Base-by-base conservation (phyloP, 2,113 vertebrate genomes). In the Taurulus bubalis region DNA sequence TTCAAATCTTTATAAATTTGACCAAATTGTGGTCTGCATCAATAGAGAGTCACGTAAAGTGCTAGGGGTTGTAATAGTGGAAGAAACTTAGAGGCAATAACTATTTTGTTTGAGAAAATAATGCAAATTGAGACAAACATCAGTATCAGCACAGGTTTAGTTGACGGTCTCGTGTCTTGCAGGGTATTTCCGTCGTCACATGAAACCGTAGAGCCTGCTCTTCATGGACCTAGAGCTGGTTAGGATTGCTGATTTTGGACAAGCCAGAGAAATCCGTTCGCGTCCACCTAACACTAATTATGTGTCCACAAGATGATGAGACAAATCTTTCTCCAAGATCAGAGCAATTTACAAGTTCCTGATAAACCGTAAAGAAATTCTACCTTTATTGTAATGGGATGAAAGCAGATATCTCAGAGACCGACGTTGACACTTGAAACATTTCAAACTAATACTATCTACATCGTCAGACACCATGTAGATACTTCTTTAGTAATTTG, bases 151-250 rank as follows among this genome's bases (percentile, higher is more conserved):
- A 20, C 58, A 3, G 22, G 11, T 65, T 66, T 1, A 28, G 28
- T 38, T 65, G 12, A 59, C 30, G 16, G 3, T 1, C 36, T 68
- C 4, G 0, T 80, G 24, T 75, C 65, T 71, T 84, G 24, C 77
- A 97, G 97, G 97, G 4, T 99, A 97, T 93, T 98, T 98, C 86
- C 97, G 98, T 80, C 96, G 97, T 59, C 98, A 99, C 82, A 96
- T 99, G 96, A 99, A 98, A 80, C 98, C 97, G 4, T 98, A 99
- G 93, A 99, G 98, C 68, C 92, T 99, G 91, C 95, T 99, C n/a
- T 98, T 97, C 81, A 98, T 96, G 95, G 97, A 98, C 26, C 98
- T 97, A 69, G 96, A 98, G 86, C 96, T 99, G 87, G 96, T 99
- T 47, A 99, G 98, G 95, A 98, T 99, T 49, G 97, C 97, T 70